A percentile compares a stretch with the other conserved stretches of the same genome.
phyloP scores from a whole-genome alignment of 2,113 vertebrate genomes.

The Coptodon rendalli region DNA sequence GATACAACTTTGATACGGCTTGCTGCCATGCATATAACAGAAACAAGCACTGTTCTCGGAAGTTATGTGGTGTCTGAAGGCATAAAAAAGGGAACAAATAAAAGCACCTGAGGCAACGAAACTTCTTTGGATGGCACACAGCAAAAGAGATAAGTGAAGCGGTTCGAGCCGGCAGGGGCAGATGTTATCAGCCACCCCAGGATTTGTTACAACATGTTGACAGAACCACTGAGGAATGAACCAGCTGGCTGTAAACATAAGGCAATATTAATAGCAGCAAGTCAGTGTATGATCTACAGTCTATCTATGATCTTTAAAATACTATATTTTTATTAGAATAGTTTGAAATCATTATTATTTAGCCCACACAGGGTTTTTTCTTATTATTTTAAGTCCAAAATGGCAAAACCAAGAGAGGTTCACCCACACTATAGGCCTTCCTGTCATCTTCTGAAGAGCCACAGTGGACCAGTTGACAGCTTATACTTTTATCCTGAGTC shows the following conservation, averaged over 20 bases:
- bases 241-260: background rate
- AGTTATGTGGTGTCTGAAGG: background rate
- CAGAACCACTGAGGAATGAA: background rate
- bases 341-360: background rate
- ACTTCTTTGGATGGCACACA: background rate
- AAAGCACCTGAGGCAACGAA: background rate
- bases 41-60: background rate
- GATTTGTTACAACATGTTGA: constrained; percentile 3
- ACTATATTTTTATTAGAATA: background rate
- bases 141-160: background rate
- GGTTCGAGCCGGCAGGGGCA: background rate
- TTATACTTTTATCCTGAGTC: background rate
- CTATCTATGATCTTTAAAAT: background rate
- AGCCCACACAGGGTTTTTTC: background rate
- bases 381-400: background rate
- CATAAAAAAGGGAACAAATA: background rate
- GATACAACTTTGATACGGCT: background rate
- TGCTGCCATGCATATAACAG: background rate
- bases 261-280: background rate
- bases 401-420: background rate
- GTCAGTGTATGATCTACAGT: background rate
- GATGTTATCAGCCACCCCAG: background rate
- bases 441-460: background rate
- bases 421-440: background rate
- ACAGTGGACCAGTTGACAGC: background rate